Base-by-base conservation (phyloP, 2,113 vertebrate genomes). In the Leucopsar rothschildi region DNA sequence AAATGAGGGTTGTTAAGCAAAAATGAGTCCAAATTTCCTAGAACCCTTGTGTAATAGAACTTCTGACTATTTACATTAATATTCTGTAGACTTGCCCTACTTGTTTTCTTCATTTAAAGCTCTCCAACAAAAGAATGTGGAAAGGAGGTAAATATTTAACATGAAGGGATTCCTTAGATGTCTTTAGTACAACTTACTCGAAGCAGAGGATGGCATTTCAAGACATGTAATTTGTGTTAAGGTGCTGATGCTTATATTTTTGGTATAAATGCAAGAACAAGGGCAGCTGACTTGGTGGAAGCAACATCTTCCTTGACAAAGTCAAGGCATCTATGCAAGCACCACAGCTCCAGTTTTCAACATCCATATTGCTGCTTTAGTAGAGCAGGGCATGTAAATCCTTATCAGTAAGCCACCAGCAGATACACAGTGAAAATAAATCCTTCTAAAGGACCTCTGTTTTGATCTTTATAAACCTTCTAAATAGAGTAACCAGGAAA, bases 61-160 rank as follows among this genome's bases (percentile, higher is more conserved):
- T 73, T 92, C 44, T 77, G 33, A 49, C 77, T 63, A 19, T 86
- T 94, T 77, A 53, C 21, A 45, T 18, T 53, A 81, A 40, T 77
- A 92, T 75, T 73, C 39, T 73, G 50, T 53, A 86, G 14, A 39
- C 14, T 80, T 69, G 7, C 5, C 64, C 7, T 31, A 28, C 52
- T 66, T 80, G 6, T 2, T 12, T 39, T 82, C 72, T 79, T 81
- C 23, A 19, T 69, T 86, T 84, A 68, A 86, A 92, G 3, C 14
- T 52, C 44, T 79, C 39, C 19, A 20, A 65, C 49, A 71, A 77
- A 85, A 84, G 56, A 90, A 86, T 90, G 39, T 72, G 63, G 79
- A 82, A 81, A 70, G 15, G 25, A 65, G n/a, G 40, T 57, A 93
- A 96, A 94, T 91, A 95, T 95, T 95, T 92, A 87, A 83, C 17